Evolutionary conservation across 2,888 invertebrate species (phyloP), one percentile per base, ranked within the genome.

Genomic region (Leptinotarsa peninsularis): DNA sequence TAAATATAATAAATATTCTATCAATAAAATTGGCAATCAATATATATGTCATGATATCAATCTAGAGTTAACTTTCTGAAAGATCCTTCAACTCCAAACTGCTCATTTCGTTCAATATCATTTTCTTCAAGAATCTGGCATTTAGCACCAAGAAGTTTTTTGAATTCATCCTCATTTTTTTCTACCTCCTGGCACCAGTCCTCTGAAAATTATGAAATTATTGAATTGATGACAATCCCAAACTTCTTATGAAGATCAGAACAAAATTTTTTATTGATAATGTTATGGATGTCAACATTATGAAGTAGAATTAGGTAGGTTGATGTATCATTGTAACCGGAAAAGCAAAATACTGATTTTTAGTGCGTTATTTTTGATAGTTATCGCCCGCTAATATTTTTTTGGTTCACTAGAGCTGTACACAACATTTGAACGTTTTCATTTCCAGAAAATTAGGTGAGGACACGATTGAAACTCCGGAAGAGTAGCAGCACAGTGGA

Each of bases 51-150:
- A 4, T 33, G 1, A 4, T 2, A 56, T 78, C 78, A 84, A 71
- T 84, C 84, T 4, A 84, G 74, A 23, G 77, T 75, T 17, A 84
- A 72, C 74, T 82, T 79, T 66, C 78, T 83, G 72, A 84, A 84
- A 0, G 81, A 79, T 23, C 84, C 84, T 23, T 83, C 81, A 1
- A 71, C 68, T 2, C 82, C 83, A 56, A 82, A 72, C 7, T 50
- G 54, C 18, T 68, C 27, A 18, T 74, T 66, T n/a, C 13, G 15
- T n/a, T 52, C 23, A 4, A 33, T 50, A 14, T 54, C 21, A 1
- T 21, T n/a, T 21, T 74, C 58, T 78, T 80, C 27, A 74, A 74
- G 54, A 73, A 52, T 70, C 68, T 27, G 73, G 76, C 77, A 77
- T 76, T 82, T 81, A 10, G 78, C 76, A 4, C 49, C 67, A 18